Conservation (phyloP, 2,888 invertebrate genomes). For the Nymphalis polychloros region DNA sequence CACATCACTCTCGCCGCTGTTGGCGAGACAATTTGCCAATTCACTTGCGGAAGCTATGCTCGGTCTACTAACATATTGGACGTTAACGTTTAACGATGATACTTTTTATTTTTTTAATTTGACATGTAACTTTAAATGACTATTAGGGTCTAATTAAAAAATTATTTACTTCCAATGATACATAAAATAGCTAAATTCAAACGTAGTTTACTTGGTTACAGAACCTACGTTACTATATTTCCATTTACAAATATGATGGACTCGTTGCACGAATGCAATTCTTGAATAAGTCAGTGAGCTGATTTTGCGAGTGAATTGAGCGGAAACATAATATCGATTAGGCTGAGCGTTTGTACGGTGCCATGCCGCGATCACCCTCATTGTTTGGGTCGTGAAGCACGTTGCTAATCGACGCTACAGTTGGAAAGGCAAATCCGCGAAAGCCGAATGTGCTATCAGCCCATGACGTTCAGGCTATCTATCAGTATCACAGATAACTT, state of each 20-base stretch:
- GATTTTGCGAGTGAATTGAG: slow-evolving; percentile 46
- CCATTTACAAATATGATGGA: not conserved
- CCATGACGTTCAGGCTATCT: slow-evolving; percentile 43
- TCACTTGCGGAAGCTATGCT: slow-evolving; percentile 41
- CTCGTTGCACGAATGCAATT: not conserved
- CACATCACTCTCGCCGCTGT: slow-evolving; percentile 47
- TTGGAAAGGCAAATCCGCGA: slow-evolving; percentile 60
- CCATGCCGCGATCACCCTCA: slow-evolving; percentile 77
- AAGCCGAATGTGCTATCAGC: slow-evolving; percentile 62
- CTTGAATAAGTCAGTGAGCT: slow-evolving; percentile 7
- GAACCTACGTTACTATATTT: not conserved
- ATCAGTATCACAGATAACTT: slow-evolving; percentile 14
- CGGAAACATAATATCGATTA: slow-evolving; percentile 69
- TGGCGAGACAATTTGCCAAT: slow-evolving; percentile 57
- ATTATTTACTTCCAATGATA: not conserved
- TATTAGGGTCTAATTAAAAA: not conserved
- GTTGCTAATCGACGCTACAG: slow-evolving; percentile 74
- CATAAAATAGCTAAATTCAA: not conserved
- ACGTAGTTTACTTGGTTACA: not conserved
- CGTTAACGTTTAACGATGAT: slow-evolving; percentile 18
- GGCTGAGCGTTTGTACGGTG: slow-evolving; percentile 60
- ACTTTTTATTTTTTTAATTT: not conserved
- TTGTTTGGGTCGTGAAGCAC: slow-evolving; percentile 74
- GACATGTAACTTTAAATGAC: not conserved
- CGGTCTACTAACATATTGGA: slow-evolving; percentile 17